Base-by-base conservation (phyloP, 2,797 vertebrate genomes). In the Dromococcyx pavoninus region DNA sequence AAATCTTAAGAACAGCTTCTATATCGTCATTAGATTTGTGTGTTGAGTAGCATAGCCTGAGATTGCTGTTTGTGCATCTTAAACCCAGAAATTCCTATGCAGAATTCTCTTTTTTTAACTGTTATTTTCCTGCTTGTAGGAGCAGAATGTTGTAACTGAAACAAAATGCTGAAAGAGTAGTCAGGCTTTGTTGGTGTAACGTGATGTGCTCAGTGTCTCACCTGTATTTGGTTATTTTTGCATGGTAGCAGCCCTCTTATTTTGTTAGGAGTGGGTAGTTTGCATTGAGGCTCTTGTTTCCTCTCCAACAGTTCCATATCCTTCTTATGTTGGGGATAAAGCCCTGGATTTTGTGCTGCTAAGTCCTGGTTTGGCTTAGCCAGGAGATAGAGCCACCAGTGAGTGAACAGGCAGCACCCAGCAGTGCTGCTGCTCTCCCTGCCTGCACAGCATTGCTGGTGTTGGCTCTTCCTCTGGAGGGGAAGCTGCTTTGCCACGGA, bases 301-400 rank as follows among this genome's bases (percentile, higher is more conserved):
- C n/a, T n/a, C n/a, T 41, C 39, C 39, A 41, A 41, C 39, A 41
- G 39, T 41, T 41, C 39, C 39, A 41, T 41, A 41, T 41, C 39
- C 39, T 41, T 41, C 39, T 41, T 41, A 41, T 41, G 39, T 41
- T 41, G 39, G 39, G 32, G 28, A 21, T 67, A 88, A 94, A 92
- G 13, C 48, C 41, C 54, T 67, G 81, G 72, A 66, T 90, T 91
- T 94, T 86, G 73, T 81, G 58, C 70, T 84, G 76, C 50, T 71
- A 54, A 93, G 15, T 67, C 58, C 37, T 58, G 22, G n/a, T 62
- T 93, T 74, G 51, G 81, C 85, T 91, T 61, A 83, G 56, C 79
- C 64, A 44, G 19, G 27, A 71, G 61, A 73, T 48, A 56, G 21
- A 85, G 33, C n/a, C 50, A 67, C 11, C 8, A 79, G 75, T 64